Percentiles rank a stretch among this genome's conserved stretches.
These are phyloP conservation scores for Mya arenaria DNA, from an alignment of 1,140 invertebrate genomes.

Conservation along the genomic window DNA sequence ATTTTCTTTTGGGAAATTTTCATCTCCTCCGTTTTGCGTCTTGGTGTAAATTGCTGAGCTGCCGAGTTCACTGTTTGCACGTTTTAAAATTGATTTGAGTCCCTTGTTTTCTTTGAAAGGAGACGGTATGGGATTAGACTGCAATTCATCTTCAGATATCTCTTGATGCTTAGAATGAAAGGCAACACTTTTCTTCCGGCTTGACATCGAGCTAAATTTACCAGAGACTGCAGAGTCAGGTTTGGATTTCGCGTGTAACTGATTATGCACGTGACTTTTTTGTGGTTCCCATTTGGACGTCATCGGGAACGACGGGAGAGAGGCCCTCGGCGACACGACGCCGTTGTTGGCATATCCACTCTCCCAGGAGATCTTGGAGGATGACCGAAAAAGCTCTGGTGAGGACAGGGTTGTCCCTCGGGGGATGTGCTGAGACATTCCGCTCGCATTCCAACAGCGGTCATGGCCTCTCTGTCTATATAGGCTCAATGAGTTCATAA, in stretches of 20 bases:
- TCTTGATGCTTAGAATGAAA: slow-evolving; percentile 10
- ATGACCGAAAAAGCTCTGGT: neutral
- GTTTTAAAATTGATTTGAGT: slow-evolving; percentile 50
- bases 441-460: slow-evolving; percentile 12
- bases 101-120: neutral
- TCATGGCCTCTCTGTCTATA: slow-evolving; percentile 54
- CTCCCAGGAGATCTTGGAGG: slow-evolving; percentile 2
- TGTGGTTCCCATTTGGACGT: slow-evolving; percentile 38
- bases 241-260: neutral
- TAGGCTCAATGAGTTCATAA: slow-evolving; percentile 36
- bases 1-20: slow-evolving; percentile 27
- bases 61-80: neutral
- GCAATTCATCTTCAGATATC: slow-evolving; percentile 16
- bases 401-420: slow-evolving; percentile 12
- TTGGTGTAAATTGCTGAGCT: neutral
- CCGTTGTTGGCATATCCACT: slow-evolving; percentile 17
- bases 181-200: slow-evolving; percentile 42
- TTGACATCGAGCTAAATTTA: neutral
- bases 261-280: slow-evolving; percentile 25
- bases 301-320: neutral
- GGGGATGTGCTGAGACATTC: slow-evolving; percentile 17
- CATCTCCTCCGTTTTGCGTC: neutral
- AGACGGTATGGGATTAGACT: neutral
- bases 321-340: neutral
- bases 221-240: no score